These are phyloP conservation scores for Mus minutoides DNA, from an alignment of 2,797 vertebrate species.

Conservation along the genomic window DNA sequence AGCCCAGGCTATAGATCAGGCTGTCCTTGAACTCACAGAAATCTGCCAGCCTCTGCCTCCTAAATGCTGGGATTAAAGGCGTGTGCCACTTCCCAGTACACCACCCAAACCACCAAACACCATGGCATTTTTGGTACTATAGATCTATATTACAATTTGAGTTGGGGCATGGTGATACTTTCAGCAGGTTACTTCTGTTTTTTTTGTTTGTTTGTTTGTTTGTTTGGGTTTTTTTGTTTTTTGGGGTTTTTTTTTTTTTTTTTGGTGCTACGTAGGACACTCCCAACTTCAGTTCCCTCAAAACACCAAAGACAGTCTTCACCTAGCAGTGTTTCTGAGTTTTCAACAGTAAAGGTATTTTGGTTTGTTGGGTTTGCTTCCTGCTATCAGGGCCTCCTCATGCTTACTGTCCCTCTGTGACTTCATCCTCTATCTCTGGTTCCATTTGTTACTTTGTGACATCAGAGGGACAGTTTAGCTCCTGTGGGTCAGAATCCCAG, in stretches of 20 bases:
- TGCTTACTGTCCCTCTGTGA: slow-evolving; percentile 56
- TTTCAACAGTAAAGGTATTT: not conserved
- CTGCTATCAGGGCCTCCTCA: not conserved
- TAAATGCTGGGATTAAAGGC: not conserved
- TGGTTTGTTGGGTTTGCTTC: not conserved
- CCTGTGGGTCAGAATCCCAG: not conserved
- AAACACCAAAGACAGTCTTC: not conserved
- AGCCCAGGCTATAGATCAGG: not conserved
- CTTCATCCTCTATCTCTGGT: slow-evolving; percentile 48
- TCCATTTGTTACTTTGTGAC: slow-evolving; percentile 64
- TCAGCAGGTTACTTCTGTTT: not conserved
- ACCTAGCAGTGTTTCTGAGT: fast-evolving
- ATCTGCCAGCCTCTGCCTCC: not conserved
- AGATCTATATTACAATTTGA: not conserved
- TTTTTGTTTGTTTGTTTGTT: not conserved
- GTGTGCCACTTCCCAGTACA: not conserved
- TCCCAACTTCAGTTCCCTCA: not conserved
- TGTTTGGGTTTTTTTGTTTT: too few species aligned
- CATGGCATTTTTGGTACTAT: not conserved
- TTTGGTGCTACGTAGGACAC: not conserved
- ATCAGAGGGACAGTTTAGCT: not conserved
- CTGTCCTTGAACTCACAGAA: not conserved
- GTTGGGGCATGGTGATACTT: not conserved
- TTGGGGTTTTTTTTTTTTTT: too few species aligned
- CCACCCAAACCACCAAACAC: not conserved